These are phyloP conservation scores for Catagonus wagneri DNA, from an alignment of 2,113 vertebrate genomes.

Conservation along the genomic window DNA sequence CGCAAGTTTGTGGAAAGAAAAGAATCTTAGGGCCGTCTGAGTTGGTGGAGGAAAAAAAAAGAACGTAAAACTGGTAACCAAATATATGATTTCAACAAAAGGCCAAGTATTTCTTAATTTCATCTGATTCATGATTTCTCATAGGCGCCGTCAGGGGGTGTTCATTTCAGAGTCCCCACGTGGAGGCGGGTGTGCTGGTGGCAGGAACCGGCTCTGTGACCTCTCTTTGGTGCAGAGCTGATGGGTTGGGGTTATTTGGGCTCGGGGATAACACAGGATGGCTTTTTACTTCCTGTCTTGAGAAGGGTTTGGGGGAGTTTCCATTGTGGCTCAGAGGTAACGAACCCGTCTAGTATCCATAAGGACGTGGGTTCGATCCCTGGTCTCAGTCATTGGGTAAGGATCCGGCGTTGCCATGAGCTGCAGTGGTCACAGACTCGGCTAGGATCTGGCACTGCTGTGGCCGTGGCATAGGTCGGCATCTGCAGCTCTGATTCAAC, in stretches of 20 bases:
- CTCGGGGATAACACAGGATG: neutral
- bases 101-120: constrained; percentile 58
- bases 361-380: too few relatives aligned
- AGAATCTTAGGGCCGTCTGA: constrained; percentile 34
- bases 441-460: too few relatives aligned
- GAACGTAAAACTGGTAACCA: constrained; percentile 47
- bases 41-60: neutral
- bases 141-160: neutral
- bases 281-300: constrained; percentile 48
- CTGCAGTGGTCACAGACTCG: too few relatives aligned
- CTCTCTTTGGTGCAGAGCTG: neutral
- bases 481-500: too few relatives aligned
- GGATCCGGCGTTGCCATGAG: too few relatives aligned
- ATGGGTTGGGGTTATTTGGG: neutral
- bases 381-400: too few relatives aligned
- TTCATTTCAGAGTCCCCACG: neutral
- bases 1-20: neutral
- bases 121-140: constrained; percentile 54
- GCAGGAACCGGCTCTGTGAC: neutral
- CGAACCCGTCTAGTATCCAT: too few relatives aligned
- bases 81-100: constrained; percentile 45
- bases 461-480: too few relatives aligned
- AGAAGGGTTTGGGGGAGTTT: neutral
- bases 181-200: neutral
- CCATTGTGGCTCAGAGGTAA: too few relatives aligned